These are phyloP conservation scores for Metridium senile DNA, from an alignment of 92 coral and sea anemone genomes.

Conservation along the genomic window DNA sequence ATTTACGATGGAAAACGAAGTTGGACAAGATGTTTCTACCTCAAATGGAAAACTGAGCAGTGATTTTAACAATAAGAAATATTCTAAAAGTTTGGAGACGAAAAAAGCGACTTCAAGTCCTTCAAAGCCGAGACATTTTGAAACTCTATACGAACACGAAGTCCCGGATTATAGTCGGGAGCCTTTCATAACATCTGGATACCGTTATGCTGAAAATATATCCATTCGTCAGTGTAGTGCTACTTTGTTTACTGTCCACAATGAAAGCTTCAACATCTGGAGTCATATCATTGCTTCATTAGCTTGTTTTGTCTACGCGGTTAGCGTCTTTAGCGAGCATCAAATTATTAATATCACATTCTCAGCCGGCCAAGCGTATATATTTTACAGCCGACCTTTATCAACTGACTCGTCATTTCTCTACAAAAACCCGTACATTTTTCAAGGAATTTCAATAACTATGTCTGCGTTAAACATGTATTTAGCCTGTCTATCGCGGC, in stretches of 20 bases:
- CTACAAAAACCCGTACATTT: constrained; percentile 38
- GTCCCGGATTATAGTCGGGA: constrained; percentile 67
- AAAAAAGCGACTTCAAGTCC: neutral
- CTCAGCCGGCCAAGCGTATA: constrained; percentile 72
- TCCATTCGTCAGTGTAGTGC: constrained; percentile 54
- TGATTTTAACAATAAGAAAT: neutral
- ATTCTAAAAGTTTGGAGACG: neutral
- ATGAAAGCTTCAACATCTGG: constrained; percentile 93
- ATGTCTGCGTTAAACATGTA: constrained; percentile 32
- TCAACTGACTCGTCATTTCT: constrained; percentile 16
- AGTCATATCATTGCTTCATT: constrained; percentile 77
- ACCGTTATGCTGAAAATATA: constrained; percentile 49
- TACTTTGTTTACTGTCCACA: constrained; percentile 68
- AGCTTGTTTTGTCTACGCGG: constrained; percentile 55
- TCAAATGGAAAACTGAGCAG: neutral
- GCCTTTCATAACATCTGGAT: constrained; percentile 83
- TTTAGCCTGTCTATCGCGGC: constrained; percentile 52
- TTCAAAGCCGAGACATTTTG: neutral
- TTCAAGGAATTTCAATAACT: constrained; percentile 35
- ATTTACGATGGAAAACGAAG: neutral
- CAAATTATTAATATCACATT: constrained; percentile 62
- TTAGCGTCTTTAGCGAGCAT: constrained; percentile 41
- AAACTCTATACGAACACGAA: constrained; percentile 28
- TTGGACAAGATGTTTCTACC: too few relatives aligned
- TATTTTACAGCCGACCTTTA: constrained; percentile 62